Percentiles rank a stretch among this genome's conserved stretches.
These are phyloP conservation scores for Furcula furcula DNA, from an alignment of 2,888 invertebrate genomes.

Conservation along the genomic window DNA sequence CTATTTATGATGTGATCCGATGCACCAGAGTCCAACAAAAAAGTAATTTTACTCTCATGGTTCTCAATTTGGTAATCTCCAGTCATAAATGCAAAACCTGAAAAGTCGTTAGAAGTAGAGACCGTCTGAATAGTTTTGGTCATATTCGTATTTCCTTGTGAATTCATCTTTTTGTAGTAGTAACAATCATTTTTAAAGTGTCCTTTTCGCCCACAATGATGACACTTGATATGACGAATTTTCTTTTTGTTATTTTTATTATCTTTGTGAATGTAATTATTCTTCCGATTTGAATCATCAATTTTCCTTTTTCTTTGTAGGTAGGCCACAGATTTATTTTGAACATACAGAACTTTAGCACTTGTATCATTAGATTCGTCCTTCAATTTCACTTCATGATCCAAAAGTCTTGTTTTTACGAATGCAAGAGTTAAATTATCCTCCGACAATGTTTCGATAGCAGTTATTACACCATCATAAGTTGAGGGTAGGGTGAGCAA, in stretches of 20 bases:
- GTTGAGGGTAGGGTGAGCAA: constrained; percentile 40
- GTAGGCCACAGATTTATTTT: neutral
- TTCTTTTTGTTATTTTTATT: neutral
- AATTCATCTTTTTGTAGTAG: constrained; percentile 20
- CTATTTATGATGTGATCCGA: constrained; percentile 24
- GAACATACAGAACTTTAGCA: neutral
- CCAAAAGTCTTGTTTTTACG: constrained; percentile 19
- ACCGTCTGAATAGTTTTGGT: constrained; percentile 17
- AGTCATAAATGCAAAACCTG: constrained; percentile 3
- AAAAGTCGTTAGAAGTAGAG: no score
- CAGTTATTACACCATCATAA: constrained; percentile 48
- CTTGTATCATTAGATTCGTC: constrained; percentile 2
- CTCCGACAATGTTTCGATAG: constrained; percentile 43
- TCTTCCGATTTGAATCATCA: no score
- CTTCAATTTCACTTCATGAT: constrained; percentile 8
- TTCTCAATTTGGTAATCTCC: neutral
- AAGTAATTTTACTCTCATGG: no score
- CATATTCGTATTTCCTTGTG: constrained; percentile 4
- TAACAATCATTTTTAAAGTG: constrained; percentile 38
- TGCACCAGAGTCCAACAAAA: constrained; percentile 8
- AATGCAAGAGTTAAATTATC: constrained; percentile 40
- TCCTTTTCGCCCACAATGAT: constrained; percentile 37
- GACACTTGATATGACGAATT: constrained; percentile 18
- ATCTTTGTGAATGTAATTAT: no score
- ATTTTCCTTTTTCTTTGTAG: no score